Conservation (phyloP, 2,888 invertebrate species). For the Drosophila niveifrons region DNA sequence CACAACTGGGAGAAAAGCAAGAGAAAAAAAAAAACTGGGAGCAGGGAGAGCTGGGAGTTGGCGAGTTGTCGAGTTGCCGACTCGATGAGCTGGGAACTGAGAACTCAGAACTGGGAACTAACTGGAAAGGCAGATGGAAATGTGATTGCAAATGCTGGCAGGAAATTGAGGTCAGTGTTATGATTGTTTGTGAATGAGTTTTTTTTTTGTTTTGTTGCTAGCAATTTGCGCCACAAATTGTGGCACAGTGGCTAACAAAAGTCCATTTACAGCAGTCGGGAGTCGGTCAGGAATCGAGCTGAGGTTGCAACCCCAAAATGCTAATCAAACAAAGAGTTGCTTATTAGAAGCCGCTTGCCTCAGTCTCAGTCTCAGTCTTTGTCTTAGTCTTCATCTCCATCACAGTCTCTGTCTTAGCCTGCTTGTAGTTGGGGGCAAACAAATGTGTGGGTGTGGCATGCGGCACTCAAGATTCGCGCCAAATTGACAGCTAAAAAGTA, state of each 20-base stretch:
- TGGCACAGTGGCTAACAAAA: slow-evolving; percentile 54
- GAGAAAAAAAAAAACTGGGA: slow-evolving; percentile 12
- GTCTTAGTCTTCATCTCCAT: neutral
- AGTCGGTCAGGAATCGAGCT: slow-evolving; percentile 4
- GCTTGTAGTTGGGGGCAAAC: slow-evolving; percentile 32
- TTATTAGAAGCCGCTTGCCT: slow-evolving; percentile 16
- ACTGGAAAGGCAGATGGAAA: slow-evolving; percentile 57
- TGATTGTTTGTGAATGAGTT: slow-evolving; percentile 79
- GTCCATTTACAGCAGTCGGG: slow-evolving; percentile 27
- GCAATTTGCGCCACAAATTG: slow-evolving; percentile 59
- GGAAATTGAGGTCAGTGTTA: slow-evolving; percentile 80
- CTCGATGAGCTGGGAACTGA: slow-evolving; percentile 12
- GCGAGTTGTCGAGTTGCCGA: slow-evolving; percentile 1
- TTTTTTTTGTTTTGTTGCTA: slow-evolving; percentile 36
- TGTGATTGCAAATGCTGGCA: slow-evolving; percentile 75
- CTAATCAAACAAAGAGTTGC: slow-evolving; percentile 45
- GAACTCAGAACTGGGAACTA: slow-evolving; percentile 13
- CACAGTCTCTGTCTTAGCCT: neutral
- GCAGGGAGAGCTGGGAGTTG: slow-evolving; percentile 18
- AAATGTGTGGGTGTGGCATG: slow-evolving; percentile 73
- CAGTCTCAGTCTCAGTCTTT: neutral
- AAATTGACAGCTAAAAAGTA: slow-evolving; percentile 66
- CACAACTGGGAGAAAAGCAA: slow-evolving; percentile 24
- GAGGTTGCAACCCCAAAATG: slow-evolving; percentile 20
- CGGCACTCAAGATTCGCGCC: slow-evolving; percentile 51